These are phyloP conservation scores for Gymnopithys bicolor DNA, from an alignment of 2,797 vertebrate genomes.

Conservation along the genomic window DNA sequence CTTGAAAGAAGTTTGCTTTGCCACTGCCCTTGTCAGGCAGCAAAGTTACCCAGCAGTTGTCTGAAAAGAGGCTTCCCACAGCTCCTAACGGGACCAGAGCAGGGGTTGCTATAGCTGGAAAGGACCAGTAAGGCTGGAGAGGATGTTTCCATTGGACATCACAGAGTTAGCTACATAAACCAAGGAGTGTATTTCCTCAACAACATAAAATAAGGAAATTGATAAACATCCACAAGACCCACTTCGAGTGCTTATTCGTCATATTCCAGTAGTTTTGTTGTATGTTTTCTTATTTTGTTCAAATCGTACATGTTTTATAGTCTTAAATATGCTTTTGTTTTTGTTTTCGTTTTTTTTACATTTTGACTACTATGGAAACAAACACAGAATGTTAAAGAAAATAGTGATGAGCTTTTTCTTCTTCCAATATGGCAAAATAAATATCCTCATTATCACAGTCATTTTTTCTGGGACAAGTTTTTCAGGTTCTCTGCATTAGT, in stretches of 20 bases:
- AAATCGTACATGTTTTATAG: neutral
- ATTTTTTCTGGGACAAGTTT: neutral
- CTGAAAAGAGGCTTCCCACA: neutral
- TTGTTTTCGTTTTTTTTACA: neutral
- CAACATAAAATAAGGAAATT: neutral
- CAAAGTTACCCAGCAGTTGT: neutral
- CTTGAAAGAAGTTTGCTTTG: neutral
- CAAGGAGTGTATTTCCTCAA: neutral
- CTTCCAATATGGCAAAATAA: neutral
- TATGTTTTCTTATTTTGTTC: neutral
- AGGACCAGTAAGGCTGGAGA: neutral
- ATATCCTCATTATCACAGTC: neutral
- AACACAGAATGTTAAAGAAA: neutral
- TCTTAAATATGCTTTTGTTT: neutral
- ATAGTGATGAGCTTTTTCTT: neutral
- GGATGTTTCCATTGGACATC: neutral
- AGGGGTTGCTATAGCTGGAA: neutral
- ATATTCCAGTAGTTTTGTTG: neutral
- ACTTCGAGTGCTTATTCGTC: neutral
- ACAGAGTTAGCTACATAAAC: neutral
- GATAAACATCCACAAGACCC: neutral
- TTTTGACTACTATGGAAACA: neutral
- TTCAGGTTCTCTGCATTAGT: neutral
- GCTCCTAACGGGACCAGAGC: neutral
- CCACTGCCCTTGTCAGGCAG: neutral